Evolutionary conservation across 2,888 invertebrate genomes (phyloP).

Genomic region (Dusona sp.): DNA sequence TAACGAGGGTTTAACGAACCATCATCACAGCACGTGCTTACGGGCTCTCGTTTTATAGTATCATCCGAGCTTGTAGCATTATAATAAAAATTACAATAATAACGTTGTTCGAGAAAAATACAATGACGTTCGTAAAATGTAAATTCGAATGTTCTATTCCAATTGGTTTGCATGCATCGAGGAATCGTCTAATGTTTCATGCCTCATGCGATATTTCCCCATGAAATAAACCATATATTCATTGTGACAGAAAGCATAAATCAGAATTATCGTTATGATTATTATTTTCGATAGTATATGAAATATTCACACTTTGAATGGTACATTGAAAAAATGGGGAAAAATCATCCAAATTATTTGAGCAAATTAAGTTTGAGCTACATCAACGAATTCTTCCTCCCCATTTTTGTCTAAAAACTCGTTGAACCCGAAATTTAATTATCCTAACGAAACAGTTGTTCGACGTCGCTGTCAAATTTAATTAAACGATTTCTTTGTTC

Average conservation of each 20-base stretch:
- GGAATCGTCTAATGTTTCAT: not conserved
- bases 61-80: slow-evolving; percentile 6
- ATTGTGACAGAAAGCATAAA: not conserved
- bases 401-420: not conserved
- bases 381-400: not conserved
- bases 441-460: not conserved
- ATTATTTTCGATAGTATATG: not conserved
- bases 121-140: not conserved
- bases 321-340: not conserved
- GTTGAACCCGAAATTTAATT: not conserved
- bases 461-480: not conserved
- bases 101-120: not conserved
- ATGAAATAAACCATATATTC: not conserved
- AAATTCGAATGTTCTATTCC: not conserved
- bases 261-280: not conserved
- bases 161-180: slow-evolving; percentile 14
- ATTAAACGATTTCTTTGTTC: not conserved
- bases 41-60: slow-evolving; percentile 4
- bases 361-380: not conserved
- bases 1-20: slow-evolving; percentile 54
- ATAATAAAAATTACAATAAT: slow-evolving; percentile 16
- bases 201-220: not conserved
- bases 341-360: not conserved
- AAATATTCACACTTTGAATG: not conserved
- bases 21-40: slow-evolving; percentile 1